Base-by-base conservation (phyloP, 2,888 invertebrate genomes). In the Subacronicta megacephala region DNA sequence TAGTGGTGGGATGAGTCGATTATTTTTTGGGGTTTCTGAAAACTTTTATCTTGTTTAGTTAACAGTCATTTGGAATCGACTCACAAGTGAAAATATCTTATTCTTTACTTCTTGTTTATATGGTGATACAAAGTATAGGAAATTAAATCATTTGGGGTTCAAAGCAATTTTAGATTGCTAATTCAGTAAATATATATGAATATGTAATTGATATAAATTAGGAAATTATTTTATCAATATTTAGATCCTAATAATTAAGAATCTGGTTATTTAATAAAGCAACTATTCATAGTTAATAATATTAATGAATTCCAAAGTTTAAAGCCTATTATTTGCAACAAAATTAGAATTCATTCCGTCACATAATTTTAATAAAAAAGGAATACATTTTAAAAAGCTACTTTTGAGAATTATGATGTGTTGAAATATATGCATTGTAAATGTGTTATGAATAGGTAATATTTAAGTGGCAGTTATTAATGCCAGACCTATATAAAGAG, bases 1-100 rank as follows among this genome's bases (percentile, higher is more conserved):
- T 88, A 91, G 90, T 81, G 92, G 61, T 84, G 88, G 62, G 65
- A 61, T 45, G 53, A 53, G 66, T 85, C 83, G 87, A 83, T 78
- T 56, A 7, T 20, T 54, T 53, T 74, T 57, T 55, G 23, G 36
- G 40, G 16, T 59, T 38, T 42, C 10, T 44, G 35, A 37, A 20
- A 26, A 36, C 45, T 6, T 23, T 1, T 7, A 7, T 23, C 7
- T 23, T 3, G 7, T 7, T 1, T 23, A 23, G 23, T 23, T 23
- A 6, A 6, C 23, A 23, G 23, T 7, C 7, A 7, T 7, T 1
- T 23, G 7, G 23, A 23, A 7, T 7, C 1, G 6, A 23, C 18
- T 3, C 2, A 18, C 4, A 18, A 3, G 2, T 18, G 4, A 18
- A 4, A 18, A 23, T 9, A 6, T n/a, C n/a, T n/a, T n/a, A n/a